Evolutionary conservation across 2,113 vertebrate species (phyloP).

Genomic region (Megaceryle maxima): DNA sequence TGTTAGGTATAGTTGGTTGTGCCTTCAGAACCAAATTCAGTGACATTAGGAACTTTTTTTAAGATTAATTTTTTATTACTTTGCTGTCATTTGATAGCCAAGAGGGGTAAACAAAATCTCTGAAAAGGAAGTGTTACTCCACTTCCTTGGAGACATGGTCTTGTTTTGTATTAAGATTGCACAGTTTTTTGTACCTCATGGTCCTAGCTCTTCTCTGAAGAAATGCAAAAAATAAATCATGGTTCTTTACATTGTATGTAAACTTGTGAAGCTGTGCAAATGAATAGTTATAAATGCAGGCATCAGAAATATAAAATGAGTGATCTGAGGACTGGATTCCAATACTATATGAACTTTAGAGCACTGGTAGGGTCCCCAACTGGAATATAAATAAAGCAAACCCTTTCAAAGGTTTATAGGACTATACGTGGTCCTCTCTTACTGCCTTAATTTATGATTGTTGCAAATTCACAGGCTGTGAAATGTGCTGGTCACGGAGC

Average conservation of each 20-base stretch:
- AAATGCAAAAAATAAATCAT: not conserved
- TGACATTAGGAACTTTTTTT: not conserved
- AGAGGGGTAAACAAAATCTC: not conserved
- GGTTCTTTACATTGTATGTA: not conserved
- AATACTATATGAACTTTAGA: not conserved
- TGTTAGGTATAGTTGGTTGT: not conserved
- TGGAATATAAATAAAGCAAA: slow-evolving; percentile 49
- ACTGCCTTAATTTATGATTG: slow-evolving; percentile 55
- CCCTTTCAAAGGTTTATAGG: slow-evolving; percentile 28
- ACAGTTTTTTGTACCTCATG: not conserved
- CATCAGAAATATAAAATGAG: not conserved
- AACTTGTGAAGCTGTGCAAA: not conserved
- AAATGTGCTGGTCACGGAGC: slow-evolving; percentile 53
- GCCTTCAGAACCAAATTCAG: not conserved
- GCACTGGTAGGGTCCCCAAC: not conserved
- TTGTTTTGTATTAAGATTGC: not conserved
- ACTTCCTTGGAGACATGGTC: not conserved
- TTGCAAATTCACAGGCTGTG: slow-evolving; percentile 61
- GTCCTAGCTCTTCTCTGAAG: not conserved
- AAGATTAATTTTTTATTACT: not conserved
- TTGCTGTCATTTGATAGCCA: not conserved
- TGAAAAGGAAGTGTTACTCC: not conserved
- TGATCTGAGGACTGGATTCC: not conserved
- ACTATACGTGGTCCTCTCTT: not conserved
- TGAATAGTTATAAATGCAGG: not conserved